Percentiles rank a stretch among this genome's conserved stretches.
Conservation (phyloP, 2,888 invertebrate species). For the Xanthia togata region DNA sequence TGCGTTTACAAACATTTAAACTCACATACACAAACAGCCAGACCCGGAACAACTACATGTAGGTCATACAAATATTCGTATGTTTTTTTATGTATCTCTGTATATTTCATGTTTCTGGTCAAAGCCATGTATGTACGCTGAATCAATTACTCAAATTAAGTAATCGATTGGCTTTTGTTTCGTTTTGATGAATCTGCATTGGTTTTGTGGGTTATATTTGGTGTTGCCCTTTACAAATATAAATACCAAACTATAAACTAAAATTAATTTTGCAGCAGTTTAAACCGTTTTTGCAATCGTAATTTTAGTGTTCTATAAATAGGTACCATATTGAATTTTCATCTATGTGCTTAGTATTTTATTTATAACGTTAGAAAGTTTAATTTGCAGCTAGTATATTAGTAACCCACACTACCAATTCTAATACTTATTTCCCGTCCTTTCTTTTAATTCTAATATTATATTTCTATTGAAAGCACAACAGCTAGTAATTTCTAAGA, state of each 20-base stretch:
- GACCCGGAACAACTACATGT: too few species aligned
- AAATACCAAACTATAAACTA: not conserved
- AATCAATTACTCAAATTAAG: slow-evolving; percentile 17
- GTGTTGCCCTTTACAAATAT: not conserved
- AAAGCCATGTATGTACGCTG: not conserved
- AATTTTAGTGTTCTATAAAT: not conserved
- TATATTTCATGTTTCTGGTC: not conserved
- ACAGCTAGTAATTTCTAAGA: not conserved
- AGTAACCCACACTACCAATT: not conserved
- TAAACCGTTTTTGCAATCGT: not conserved
- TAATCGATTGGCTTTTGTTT: slow-evolving; percentile 18
- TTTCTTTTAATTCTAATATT: not conserved
- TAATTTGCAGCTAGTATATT: not conserved
- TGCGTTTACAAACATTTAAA: too few species aligned
- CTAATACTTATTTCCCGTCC: not conserved
- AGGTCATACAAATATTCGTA: too few species aligned
- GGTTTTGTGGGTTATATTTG: not conserved
- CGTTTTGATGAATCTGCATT: not conserved
- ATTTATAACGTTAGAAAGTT: not conserved
- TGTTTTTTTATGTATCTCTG: too few species aligned
- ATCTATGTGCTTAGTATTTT: not conserved
- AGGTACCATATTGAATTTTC: not conserved
- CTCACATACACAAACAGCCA: too few species aligned
- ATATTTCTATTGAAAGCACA: not conserved
- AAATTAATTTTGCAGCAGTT: slow-evolving; percentile 7